Percentiles rank a stretch among this genome's conserved stretches.
These are phyloP conservation scores for Oreochromis grahami DNA, from an alignment of 2,797 vertebrate species.

Conservation along the genomic window DNA sequence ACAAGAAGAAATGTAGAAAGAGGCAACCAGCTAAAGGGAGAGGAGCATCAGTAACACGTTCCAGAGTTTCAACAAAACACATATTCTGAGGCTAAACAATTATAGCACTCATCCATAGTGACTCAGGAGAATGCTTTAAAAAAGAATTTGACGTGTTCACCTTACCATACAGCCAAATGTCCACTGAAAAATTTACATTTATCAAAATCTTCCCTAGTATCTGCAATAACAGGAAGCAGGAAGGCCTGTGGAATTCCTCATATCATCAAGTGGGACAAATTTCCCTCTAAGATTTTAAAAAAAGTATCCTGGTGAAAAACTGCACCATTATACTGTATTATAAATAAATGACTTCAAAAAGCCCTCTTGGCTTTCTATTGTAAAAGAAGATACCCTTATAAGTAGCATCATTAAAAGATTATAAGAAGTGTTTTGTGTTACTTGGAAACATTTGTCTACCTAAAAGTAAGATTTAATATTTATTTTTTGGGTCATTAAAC, in stretches of 20 bases:
- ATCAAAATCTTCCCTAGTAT: background rate
- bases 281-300: background rate
- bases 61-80: background rate
- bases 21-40: background rate
- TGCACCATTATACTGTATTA: background rate
- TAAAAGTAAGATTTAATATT: background rate
- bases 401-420: background rate
- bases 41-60: background rate
- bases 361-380: background rate
- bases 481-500: background rate
- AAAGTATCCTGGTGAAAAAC: background rate
- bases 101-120: background rate
- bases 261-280: background rate
- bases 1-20: background rate
- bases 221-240: background rate
- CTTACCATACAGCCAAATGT: background rate
- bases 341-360: background rate
- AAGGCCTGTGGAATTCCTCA: background rate
- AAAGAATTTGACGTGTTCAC: background rate
- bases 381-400: background rate
- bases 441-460: background rate
- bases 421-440: background rate
- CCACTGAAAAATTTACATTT: background rate
- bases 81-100: background rate
- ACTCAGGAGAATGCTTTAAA: background rate